Evolutionary conservation across 2,888 invertebrate genomes (phyloP).

Genomic region (Mesoligia furuncula): DNA sequence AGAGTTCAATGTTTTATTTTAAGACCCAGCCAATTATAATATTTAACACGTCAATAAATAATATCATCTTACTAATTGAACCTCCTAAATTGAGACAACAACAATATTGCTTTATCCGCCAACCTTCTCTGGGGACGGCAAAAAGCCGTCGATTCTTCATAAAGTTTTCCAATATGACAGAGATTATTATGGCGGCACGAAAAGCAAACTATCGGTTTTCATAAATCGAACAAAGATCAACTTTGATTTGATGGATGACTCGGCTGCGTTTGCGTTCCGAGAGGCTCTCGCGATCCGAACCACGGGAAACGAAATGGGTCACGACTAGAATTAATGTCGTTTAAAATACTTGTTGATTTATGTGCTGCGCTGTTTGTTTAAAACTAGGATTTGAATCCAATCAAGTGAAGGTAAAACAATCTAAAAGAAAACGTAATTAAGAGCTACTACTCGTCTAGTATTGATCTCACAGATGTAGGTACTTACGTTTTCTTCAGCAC

Average conservation of each 20-base stretch:
- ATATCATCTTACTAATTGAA: conserved; percentile 58
- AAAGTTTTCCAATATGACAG: conserved; percentile 80
- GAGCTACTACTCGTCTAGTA: background rate
- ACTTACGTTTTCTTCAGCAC: background rate
- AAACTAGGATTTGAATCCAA: conserved; percentile 28
- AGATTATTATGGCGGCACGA: conserved; percentile 74
- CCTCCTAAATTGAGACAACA: conserved; percentile 44
- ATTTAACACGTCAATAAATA: conserved; percentile 17
- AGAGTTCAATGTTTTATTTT: background rate
- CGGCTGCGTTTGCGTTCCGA: conserved; percentile 66
- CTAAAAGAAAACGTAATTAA: conserved; percentile 19
- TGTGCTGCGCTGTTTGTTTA: conserved; percentile 37
- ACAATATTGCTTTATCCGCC: conserved; percentile 50
- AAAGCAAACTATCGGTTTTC: conserved; percentile 84
- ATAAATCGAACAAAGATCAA: conserved; percentile 83
- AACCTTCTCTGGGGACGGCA: conserved; percentile 45
- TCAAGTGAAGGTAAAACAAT: conserved; percentile 26
- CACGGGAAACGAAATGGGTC: conserved; percentile 49
- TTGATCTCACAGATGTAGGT: background rate
- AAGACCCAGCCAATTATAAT: background rate
- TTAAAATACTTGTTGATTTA: conserved; percentile 62
- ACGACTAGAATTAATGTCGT: conserved; percentile 55
- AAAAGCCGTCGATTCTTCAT: conserved; percentile 70
- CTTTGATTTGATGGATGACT: conserved; percentile 83
- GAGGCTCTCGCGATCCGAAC: conserved; percentile 42